Percentiles rank a stretch among this genome's conserved stretches.
These are phyloP conservation scores for Hirundichthys speculiger DNA, from an alignment of 2,113 vertebrate genomes.

Conservation along the genomic window DNA sequence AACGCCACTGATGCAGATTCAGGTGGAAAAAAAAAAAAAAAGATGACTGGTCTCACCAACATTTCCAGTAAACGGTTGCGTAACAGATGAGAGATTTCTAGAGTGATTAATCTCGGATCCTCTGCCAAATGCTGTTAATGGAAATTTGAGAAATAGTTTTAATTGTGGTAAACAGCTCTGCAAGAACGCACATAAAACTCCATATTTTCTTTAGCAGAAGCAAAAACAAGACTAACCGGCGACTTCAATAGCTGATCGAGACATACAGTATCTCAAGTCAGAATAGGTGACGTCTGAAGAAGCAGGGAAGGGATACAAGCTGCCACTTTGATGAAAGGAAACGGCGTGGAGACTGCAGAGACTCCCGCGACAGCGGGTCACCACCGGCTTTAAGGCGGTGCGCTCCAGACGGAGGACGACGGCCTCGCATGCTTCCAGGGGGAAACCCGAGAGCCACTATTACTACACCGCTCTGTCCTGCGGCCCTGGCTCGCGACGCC, in stretches of 20 bases:
- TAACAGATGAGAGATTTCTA: conserved; percentile 12
- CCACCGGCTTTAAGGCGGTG: conserved; percentile 38
- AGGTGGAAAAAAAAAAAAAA: conserved; percentile 49
- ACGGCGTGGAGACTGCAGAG: conserved; percentile 49
- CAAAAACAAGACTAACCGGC: no score
- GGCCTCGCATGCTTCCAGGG: conserved; percentile 18
- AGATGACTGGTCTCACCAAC: conserved; percentile 21
- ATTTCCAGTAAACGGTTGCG: conserved; percentile 49
- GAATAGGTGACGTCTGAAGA: conserved; percentile 18
- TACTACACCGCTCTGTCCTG: conserved; percentile 1
- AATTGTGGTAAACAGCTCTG: neutral
- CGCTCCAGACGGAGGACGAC: conserved; percentile 34
- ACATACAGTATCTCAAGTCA: neutral
- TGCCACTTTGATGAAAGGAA: conserved; percentile 67
- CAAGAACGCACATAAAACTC: neutral
- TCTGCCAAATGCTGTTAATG: conserved; percentile 38
- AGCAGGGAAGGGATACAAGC: conserved; percentile 30
- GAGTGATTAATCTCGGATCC: conserved; percentile 46
- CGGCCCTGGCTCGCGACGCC: no score
- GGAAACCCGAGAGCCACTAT: conserved; percentile 59
- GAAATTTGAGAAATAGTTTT: no score
- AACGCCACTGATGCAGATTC: conserved; percentile 29
- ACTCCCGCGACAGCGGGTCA: conserved; percentile 60
- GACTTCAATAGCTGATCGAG: no score
- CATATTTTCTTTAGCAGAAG: no score